phyloP scores from a whole-genome alignment of 2,113 vertebrate genomes.

The Camelus dromedarius region DNA sequence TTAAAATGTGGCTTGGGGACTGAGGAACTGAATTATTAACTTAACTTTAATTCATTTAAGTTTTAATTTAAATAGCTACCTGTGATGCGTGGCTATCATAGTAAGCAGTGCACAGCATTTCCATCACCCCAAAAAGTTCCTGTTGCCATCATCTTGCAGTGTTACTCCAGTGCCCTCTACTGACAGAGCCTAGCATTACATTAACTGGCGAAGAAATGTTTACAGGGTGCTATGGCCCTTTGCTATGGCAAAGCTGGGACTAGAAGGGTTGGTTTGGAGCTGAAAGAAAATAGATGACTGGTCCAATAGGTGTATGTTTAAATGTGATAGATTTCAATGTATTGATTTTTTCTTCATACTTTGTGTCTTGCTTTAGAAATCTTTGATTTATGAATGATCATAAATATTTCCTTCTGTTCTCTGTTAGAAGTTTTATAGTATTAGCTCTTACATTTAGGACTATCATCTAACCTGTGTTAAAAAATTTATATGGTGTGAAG shows the following conservation, averaged over 20 bases:
- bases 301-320: neutral
- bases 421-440: neutral
- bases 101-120: neutral
- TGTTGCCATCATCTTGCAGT: neutral
- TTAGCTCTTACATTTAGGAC: neutral
- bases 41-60: slow-evolving; percentile 2
- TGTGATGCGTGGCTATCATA: neutral
- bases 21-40: neutral
- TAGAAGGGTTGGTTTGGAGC: neutral
- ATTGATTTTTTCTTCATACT: neutral
- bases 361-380: neutral
- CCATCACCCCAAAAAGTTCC: neutral
- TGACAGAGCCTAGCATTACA: neutral
- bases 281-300: neutral
- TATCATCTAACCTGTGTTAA: neutral
- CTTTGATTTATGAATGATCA: neutral
- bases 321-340: neutral
- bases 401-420: neutral
- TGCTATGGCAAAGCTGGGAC: no score
- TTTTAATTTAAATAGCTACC: neutral
- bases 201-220: neutral
- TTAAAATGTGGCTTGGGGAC: neutral
- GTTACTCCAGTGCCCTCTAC: slow-evolving; percentile 29
- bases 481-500: neutral
- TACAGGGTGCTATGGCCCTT: no score